Base-by-base conservation (phyloP, 2,113 vertebrate genomes). In the Mastomys natalensis region DNA sequence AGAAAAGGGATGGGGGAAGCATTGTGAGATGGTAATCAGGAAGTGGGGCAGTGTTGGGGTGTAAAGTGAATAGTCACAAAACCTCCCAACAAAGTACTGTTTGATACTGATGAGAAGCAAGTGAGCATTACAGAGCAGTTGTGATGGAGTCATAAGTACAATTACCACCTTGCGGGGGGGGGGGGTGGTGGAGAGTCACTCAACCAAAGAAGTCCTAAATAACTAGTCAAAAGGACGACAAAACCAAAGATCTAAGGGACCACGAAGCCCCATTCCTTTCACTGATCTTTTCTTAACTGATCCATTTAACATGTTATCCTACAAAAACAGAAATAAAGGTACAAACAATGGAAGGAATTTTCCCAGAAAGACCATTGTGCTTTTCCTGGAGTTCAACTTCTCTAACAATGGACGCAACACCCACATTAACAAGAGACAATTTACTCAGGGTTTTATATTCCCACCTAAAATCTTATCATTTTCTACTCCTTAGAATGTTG, bases 401-500 rank as follows among this genome's bases (percentile, higher is more conserved):
- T 85, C 95, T 96, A 94, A 97, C 96, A 97, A 97, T 62, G 97
- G 77, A 10, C 89, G 64, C 93, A 94, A 86, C 68, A 90, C 62
- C 90, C 94, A 80, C 85, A 98, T 95, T 82, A 96, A 87, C 73
- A 90, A 70, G 87, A 92, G 77, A 94, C 95, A 97, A 93, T 97
- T 98, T 92, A 60, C 95, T 94, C 45, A 37, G 77, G 89, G 26
- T 76, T 98, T 96, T 94, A 90, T 94, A 90, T 92, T 98, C 89
- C 93, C 89, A 68, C 90, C 92, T 95, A 97, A 97, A 94, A 96
- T 90, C 2, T 58, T 94, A 94, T 78, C 96, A 73, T 93, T 95
- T 93, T 97, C 60, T 96, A 94, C 97, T 96, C 77, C 89, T 95
- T 90, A 94, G 87, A 92, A 92, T 94, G 95, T 94, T 68, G 97